These are phyloP conservation scores for Mobula birostris DNA, from an alignment of 2,113 vertebrate genomes.

Conservation along the genomic window DNA sequence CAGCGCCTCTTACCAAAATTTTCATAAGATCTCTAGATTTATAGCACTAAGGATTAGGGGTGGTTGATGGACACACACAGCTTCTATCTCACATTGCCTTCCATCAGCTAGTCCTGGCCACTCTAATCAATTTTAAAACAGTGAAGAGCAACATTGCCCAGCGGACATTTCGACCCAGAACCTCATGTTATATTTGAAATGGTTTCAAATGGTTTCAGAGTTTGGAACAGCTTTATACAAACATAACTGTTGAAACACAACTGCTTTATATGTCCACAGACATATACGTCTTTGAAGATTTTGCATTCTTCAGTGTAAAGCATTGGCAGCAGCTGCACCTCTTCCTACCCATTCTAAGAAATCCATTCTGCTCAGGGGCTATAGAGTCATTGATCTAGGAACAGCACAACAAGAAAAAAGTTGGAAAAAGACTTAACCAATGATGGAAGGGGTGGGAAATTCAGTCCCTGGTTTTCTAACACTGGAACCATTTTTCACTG, in stretches of 20 bases:
- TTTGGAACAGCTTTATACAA: too few relatives aligned
- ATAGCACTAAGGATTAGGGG: too few relatives aligned
- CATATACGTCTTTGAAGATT: background rate
- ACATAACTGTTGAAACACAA: too few relatives aligned
- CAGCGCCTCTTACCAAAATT: background rate
- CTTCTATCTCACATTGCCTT: background rate
- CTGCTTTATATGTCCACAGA: background rate
- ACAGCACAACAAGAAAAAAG: too few relatives aligned
- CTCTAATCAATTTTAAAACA: background rate
- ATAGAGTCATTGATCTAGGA: background rate
- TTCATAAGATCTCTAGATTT: background rate
- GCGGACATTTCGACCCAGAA: background rate
- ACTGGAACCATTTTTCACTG: too few relatives aligned
- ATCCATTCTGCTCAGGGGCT: background rate
- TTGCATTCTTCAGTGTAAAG: background rate
- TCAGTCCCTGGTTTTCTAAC: too few relatives aligned
- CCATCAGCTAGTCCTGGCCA: background rate
- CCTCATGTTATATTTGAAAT: background rate
- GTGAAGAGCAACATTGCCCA: too few relatives aligned
- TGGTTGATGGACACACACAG: background rate
- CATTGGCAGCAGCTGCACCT: background rate
- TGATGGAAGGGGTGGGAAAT: too few relatives aligned
- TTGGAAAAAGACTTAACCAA: too few relatives aligned
- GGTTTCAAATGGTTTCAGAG: too few relatives aligned
- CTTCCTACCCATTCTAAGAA: background rate